Conservation (phyloP, 1,140 invertebrate genomes). For the Elymnias hypermnestra region DNA sequence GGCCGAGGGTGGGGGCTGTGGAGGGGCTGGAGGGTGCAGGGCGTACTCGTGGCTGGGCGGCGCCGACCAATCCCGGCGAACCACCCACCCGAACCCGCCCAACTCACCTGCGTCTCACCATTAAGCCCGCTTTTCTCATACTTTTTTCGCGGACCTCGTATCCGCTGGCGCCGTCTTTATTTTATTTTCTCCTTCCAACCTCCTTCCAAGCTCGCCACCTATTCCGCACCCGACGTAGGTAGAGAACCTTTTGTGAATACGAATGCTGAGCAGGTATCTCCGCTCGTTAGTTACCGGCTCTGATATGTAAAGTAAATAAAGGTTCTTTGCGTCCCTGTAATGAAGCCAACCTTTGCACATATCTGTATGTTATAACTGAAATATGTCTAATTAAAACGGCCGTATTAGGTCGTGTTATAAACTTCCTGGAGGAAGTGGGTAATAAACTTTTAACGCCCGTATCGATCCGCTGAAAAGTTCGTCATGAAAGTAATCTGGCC, state of each 20-base stretch:
- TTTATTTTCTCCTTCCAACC: conserved; percentile 73
- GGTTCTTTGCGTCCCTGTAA: conserved; percentile 49
- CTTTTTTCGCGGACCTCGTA: conserved; percentile 71
- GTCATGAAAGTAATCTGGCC: conserved; percentile 64
- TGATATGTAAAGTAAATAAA: conserved; percentile 73
- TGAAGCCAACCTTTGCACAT: conserved; percentile 33
- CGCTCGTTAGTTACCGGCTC: conserved; percentile 64
- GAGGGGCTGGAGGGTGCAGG: conserved; percentile 27
- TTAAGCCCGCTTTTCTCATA: conserved; percentile 63
- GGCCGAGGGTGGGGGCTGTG: conserved; percentile 39
- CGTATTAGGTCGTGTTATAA: conserved; percentile 16
- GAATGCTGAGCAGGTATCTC: conserved; percentile 69
- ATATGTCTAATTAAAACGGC: conserved; percentile 32
- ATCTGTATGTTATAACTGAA: conserved; percentile 15
- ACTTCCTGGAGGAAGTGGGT: conserved; percentile 30
- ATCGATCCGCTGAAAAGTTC: conserved; percentile 70
- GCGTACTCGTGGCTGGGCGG: conserved; percentile 65
- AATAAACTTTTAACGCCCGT: conserved; percentile 65
- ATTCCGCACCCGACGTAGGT: conserved; percentile 70
- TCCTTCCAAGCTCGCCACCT: conserved; percentile 69
- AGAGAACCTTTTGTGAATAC: conserved; percentile 72
- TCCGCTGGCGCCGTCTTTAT: conserved; percentile 71
- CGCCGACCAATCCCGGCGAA: conserved; percentile 59
- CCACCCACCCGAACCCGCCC: conserved; percentile 60
- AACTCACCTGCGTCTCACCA: conserved; percentile 70